Evolutionary conservation across 2,797 vertebrate genomes (phyloP).

Genomic region (Rhincodon typus): DNA sequence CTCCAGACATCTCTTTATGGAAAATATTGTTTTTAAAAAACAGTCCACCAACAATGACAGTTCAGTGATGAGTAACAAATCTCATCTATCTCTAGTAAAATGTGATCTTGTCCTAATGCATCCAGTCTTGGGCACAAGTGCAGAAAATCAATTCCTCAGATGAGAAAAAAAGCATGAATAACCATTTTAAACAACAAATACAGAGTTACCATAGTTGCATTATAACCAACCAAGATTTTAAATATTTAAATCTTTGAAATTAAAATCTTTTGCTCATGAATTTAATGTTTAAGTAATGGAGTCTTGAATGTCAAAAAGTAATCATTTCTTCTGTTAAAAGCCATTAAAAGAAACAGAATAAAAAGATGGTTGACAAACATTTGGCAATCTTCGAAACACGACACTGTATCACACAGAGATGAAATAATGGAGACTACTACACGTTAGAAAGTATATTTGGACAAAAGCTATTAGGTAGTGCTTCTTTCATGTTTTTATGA

Average conservation of each 20-base stretch:
- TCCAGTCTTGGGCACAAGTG: background rate
- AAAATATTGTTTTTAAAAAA: conserved; percentile 15
- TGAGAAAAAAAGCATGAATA: background rate
- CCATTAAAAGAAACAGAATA: background rate
- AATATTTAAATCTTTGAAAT: background rate
- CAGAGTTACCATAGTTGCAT: conserved; percentile 14
- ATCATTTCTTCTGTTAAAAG: conserved; percentile 23
- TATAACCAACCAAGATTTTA: background rate
- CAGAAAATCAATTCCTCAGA: conserved; percentile 7
- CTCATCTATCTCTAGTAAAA: background rate
- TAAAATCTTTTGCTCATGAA: background rate
- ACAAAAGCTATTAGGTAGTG: conserved; percentile 38
- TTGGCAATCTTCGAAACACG: conserved; percentile 28
- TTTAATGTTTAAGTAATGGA: conserved; percentile 29
- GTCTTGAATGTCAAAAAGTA: conserved; percentile 23
- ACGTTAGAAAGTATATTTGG: conserved; percentile 35
- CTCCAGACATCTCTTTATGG: conserved; percentile 14
- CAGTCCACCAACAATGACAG: background rate
- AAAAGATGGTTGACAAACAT: conserved; percentile 12
- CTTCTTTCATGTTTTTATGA: conserved; percentile 32
- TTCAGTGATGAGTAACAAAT: conserved; percentile 20
- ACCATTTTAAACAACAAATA: background rate
- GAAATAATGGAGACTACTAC: conserved; percentile 5
- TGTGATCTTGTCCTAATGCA: background rate
- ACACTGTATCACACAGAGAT: background rate